phyloP scores from a whole-genome alignment of 2,888 invertebrate species.

The Brachyptera risi region DNA sequence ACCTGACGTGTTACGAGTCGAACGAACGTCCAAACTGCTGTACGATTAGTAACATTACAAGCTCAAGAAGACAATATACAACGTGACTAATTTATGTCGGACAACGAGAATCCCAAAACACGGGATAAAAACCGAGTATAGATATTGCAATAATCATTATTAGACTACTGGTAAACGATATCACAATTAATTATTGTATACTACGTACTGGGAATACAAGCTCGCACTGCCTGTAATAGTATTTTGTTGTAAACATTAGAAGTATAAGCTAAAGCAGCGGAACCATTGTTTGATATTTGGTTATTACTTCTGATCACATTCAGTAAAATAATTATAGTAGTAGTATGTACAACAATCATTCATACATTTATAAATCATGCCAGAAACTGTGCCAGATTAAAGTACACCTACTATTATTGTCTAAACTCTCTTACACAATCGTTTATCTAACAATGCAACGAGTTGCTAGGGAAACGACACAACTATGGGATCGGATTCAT shows the following conservation, averaged over 20 bases:
- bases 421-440: not conserved
- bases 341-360: not conserved
- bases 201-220: not conserved
- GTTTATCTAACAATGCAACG: not conserved
- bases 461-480: no score
- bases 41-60: no score
- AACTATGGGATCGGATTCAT: no score
- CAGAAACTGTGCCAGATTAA: not conserved
- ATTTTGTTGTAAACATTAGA: not conserved
- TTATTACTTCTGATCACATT: slow-evolving; percentile 16
- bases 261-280: not conserved
- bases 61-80: no score
- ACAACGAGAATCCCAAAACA: not conserved
- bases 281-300: slow-evolving; percentile 20
- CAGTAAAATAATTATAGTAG: not conserved
- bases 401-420: not conserved
- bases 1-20: no score
- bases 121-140: not conserved
- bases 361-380: not conserved
- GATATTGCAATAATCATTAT: not conserved
- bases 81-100: not conserved
- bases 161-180: not conserved
- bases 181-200: slow-evolving; percentile 22
- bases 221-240: not conserved
- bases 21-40: no score